phyloP scores from a whole-genome alignment of 2,113 vertebrate species.

The Potamarius usumacintae region DNA sequence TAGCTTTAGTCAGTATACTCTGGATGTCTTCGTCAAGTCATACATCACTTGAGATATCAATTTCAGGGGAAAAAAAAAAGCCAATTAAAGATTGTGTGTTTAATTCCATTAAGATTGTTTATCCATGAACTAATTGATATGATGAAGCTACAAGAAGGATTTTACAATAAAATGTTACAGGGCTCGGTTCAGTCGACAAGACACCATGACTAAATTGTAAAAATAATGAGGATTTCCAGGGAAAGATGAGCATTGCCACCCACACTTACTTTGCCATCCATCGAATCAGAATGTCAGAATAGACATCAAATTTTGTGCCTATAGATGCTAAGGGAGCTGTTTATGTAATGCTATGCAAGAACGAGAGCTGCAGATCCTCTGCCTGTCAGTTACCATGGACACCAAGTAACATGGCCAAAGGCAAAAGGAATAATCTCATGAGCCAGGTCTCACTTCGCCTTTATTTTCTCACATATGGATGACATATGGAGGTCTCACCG shows the following conservation, averaged over 20 bases:
- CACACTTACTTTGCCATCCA: neutral
- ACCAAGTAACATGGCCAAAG: conserved; percentile 65
- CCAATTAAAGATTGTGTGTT: neutral
- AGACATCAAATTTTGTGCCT: conserved; percentile 26
- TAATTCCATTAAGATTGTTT: neutral
- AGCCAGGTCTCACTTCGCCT: conserved; percentile 44
- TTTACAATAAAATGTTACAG: neutral
- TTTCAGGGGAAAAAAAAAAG: no score
- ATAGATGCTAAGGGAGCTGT: conserved; percentile 52
- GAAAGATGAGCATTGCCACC: neutral
- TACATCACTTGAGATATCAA: neutral
- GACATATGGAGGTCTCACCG: neutral
- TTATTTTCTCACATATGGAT: conserved; percentile 18
- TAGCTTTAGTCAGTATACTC: neutral
- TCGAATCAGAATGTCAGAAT: neutral
- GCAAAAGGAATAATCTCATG: conserved; percentile 49
- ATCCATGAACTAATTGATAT: neutral
- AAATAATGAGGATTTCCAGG: conserved; percentile 27
- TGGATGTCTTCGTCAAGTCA: neutral
- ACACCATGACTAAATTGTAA: neutral
- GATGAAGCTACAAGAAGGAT: no score
- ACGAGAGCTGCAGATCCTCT: conserved; percentile 67
- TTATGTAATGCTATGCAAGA: conserved; percentile 60
- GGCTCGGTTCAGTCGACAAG: neutral
- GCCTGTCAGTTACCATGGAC: conserved; percentile 82